Conservation (phyloP, 2,888 invertebrate species). For the Pandemis corylana region DNA sequence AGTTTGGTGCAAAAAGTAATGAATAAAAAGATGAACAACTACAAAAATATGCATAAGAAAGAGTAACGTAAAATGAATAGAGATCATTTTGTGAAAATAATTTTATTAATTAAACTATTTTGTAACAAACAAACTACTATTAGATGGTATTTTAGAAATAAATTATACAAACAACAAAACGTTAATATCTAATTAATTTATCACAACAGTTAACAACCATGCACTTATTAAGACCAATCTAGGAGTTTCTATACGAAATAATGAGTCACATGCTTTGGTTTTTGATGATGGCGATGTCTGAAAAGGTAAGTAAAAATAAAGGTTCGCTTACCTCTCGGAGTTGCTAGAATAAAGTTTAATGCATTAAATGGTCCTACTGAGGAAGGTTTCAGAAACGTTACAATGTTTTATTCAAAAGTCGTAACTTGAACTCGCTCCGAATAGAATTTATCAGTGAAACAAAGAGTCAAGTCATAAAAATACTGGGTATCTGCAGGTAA, state of each 20-base stretch:
- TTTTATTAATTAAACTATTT: constrained; percentile 3
- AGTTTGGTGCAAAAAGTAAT: constrained; percentile 24
- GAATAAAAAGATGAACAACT: constrained; percentile 5
- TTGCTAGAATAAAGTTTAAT: constrained; percentile 45
- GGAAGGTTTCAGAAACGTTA: constrained; percentile 25
- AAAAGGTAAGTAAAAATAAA: constrained; percentile 68
- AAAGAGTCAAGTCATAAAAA: constrained; percentile 34
- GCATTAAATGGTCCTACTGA: constrained; percentile 43
- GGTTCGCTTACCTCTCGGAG: constrained; percentile 58
- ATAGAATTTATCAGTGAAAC: constrained; percentile 36
- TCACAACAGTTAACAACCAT: constrained; percentile 38
- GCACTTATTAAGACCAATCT: constrained; percentile 20
- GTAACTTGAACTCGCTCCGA: constrained; percentile 32
- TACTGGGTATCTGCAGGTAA: constrained; percentile 17
- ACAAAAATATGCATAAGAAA: constrained; percentile 5
- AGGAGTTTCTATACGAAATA: constrained; percentile 65
- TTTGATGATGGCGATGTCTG: constrained; percentile 75
- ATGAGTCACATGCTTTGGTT: constrained; percentile 73
- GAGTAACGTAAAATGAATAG: constrained; percentile 9
- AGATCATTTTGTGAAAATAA: not conserved
- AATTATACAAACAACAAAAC: constrained; percentile 21
- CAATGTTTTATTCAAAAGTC: constrained; percentile 46
- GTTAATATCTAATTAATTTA: constrained; percentile 14
- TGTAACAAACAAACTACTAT: constrained; percentile 10
- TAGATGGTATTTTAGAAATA: not conserved